Evolutionary conservation across 2,797 vertebrate species (phyloP), one percentile per base, ranked within the genome.

Genomic region (Smutsia temminckii): DNA sequence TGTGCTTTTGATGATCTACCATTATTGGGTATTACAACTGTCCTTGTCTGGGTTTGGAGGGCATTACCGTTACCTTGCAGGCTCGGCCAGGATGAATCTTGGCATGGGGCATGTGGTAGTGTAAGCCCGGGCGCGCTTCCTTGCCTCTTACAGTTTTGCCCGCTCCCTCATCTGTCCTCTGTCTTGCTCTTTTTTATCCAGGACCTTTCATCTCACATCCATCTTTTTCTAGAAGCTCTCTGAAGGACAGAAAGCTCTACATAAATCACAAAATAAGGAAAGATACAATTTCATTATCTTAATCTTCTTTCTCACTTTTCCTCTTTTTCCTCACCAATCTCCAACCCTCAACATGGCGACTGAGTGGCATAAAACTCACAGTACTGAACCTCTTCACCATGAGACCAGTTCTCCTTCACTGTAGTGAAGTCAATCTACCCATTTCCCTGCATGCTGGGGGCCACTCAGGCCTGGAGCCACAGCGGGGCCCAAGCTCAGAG

Each of bases 101-200:
- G 3, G 0, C 7, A 61, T 11, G 4, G 14, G 49, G 21, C 5
- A 8, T 18, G 0, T 37, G 3, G 3, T 77, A 27, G 4, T 0
- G 10, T 21, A 25, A 77, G 46, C 51, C 20, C 6, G 8, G 20
- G 3, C 40, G 12, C 32, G 32, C 18, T 59, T 53, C 53, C 23
- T 49, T 64, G 17, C 7, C 74, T 85, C 74, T 46, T 23, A 32
- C 2, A 12, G 32, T 27, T 42, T 90, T 42, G 4, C 23, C 68
- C 37, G n/a, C 8, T 75, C n/a, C 29, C 46, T 68, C 46, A 51
- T 66, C 72, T 61, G 51, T 46, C 77, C 85, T 80, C 92, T 27
- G 32, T 32, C 20, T 40, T 66, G 14, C 3, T 32, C 16, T 37
- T 17, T 66, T 59, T 68, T 11, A 8, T 37, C 69, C 32, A 17